Conservation (phyloP, 2,113 vertebrate species). For the Brachyhypopomus gauderio region DNA sequence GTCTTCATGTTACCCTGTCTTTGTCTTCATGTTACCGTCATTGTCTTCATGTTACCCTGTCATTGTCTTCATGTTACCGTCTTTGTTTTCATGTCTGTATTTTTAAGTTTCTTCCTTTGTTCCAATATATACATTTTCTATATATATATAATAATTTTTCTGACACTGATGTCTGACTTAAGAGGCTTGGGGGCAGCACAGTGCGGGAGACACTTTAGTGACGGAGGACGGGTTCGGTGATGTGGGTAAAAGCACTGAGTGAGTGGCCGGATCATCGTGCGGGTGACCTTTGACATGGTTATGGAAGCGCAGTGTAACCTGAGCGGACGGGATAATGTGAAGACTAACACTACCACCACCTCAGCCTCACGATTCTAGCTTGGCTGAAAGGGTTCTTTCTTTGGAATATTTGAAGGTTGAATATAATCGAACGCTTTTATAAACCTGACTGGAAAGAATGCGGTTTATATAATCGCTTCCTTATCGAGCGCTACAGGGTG, state of each 20-base stretch:
- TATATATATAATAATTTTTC: no score
- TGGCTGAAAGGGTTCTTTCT: slow-evolving; percentile 2
- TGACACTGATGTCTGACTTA: no score
- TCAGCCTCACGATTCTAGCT: neutral
- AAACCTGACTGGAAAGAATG: neutral
- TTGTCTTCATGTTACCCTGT: no score
- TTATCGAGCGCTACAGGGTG: neutral
- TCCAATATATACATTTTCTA: no score
- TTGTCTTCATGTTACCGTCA: no score
- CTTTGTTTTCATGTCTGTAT: no score
- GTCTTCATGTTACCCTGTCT: no score
- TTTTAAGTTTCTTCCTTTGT: no score
- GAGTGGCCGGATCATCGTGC: neutral
- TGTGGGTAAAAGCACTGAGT: neutral
- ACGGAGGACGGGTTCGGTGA: no score
- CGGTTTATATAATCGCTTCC: slow-evolving; percentile 10
- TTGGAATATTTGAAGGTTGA: neutral
- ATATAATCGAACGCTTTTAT: neutral
- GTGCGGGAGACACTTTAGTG: neutral
- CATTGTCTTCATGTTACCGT: no score
- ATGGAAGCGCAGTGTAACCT: neutral
- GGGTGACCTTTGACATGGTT: neutral
- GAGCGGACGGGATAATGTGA: neutral
- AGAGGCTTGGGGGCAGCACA: no score
- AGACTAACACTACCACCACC: neutral